Evolutionary conservation across 2,113 vertebrate genomes (phyloP), one percentile per base, ranked within the genome.

Genomic region (Martes martes): DNA sequence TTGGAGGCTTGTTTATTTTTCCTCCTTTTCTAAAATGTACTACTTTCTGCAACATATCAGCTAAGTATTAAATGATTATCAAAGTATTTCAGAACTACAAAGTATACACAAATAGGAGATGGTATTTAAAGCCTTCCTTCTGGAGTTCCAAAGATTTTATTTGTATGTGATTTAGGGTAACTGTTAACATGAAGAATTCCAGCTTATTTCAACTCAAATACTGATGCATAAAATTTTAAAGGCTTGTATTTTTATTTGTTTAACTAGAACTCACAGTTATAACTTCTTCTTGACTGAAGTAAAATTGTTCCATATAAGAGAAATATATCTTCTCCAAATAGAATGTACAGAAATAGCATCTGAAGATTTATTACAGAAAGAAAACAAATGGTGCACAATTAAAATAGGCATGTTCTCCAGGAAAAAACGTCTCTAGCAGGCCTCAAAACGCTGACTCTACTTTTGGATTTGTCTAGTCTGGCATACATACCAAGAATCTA

Each of bases 311-410:
- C 57, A 85, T 92, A 3, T 81, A 90, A 96, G 88, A 95, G 50
- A 95, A 97, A 92, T 92, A 47, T 15, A 69, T 84, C 71, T 31
- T 97, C n/a, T 97, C 65, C 45, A 89, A 97, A 96, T 96, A 97
- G 83, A 96, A 90, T 67, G 47, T 87, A 55, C 65, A 97, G 87
- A 96, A 97, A 96, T 96, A 97, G 81, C 81, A 97, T 67, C 50
- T 91, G 47, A 92, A 95, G 89, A 96, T 96, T 97, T 97, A 96
- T 92, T 94, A 85, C 26, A 95, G 80, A 96, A 95, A 96, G 23
- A 63, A 96, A 97, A 96, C 69, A 95, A 96, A 91, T 86, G 55
- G 74, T 52, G 50, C 61, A 87, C 80, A 95, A 89, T 92, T 96
- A 96, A 97, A 97, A 94, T 94, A 97, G 81, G 52, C 79, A 88